Evolutionary conservation across 2,797 vertebrate genomes (phyloP), one percentile per base, ranked within the genome.

Genomic region (Acipenser transmontanus): DNA sequence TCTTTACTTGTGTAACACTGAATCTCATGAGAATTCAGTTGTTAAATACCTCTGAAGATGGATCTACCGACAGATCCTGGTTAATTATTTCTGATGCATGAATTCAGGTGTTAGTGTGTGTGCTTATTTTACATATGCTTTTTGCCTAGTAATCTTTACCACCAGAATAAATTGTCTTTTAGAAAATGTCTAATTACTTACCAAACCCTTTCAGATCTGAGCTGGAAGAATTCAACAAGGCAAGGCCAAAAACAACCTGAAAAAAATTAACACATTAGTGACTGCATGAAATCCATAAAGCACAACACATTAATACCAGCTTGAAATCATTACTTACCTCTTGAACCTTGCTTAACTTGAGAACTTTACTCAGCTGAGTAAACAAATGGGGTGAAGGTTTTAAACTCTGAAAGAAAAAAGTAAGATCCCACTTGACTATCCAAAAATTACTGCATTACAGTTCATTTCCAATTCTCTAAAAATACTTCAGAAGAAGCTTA

Each of bases 261-360:
- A 73, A 7, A 83, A 48, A 56, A 68, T 60, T 11, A 47, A 77
- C 1, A 9, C 20, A 34, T 68, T 47, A 47, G 17, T 68, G 1
- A 11, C 47, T 72, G 57, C 80, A 6, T 63, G 13, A 34, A 50
- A 65, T 8, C 34, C 9, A 13, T 51, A 51, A 12, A 62, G 12
- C 61, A 48, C 63, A 47, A 6, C 5, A 49, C 6, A n/a, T n/a
- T 5, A n/a, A 48, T 13, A n/a, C 12, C 51, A 65, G n/a, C 17
- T 7, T 48, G 66, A 34, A 54, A 17, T 14, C 68, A 47, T 52
- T 0, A 73, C 90, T 78, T 87, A 98, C 97, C 93, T 99, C 97
- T 85, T 99, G 97, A 83, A 99, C 97, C 84, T 98, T 99, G 89
- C 92, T 99, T 86, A 99, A 93, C 80, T 99, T 99, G 75, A 99